Base-by-base conservation (phyloP, 2,888 invertebrate species). In the Syrphus vitripennis region DNA sequence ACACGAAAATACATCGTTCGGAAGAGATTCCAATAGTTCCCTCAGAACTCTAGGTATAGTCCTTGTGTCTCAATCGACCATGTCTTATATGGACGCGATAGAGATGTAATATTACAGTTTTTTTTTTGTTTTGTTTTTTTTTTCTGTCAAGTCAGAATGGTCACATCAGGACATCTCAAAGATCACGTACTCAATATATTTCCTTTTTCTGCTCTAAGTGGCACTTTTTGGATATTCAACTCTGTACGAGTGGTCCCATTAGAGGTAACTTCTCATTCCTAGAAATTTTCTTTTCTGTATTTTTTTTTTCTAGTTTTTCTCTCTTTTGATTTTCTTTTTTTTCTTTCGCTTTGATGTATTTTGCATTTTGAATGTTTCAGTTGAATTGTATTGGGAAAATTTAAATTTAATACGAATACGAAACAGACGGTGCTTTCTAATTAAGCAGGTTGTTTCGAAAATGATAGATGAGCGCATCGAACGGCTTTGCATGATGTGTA, bases 181-280 rank as follows among this genome's bases (percentile, higher is more conserved):
- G 91, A 92, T 92, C 92, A 92, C 92, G 92, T 92, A 92, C 91
- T 91, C 92, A 92, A 92, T 92, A 92, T 92, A 92, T 92, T 82
- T 86, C 86, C 86, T 82, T 82, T 86, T 86, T 86, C 86, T 86
- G 82, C 86, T 86, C 82, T 86, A 86, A 86, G 86, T 86, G 86
- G 82, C 86, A 86, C 86, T 86, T 86, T 82, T 74, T 86, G 57
- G 86, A 86, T 86, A 86, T 86, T 82, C 86, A 86, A 86, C 86
- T 86, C 72, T 86, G 78, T 82, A 86, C 86, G 86, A 86, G 86
- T 86, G 77, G 72, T 78, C 86, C 86, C 86, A 86, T 86, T 86
- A 86, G 86, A 67, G 34, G n/a, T 71, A 71, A 61, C 24, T 26
- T 53, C 42, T 67, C 55, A 29, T 48, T 57, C 19, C 12, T 53